Percentiles rank a stretch among this genome's conserved stretches.
Evolutionary conservation across 2,797 vertebrate species (phyloP).

Genomic region (Lycodopsis pacificus): DNA sequence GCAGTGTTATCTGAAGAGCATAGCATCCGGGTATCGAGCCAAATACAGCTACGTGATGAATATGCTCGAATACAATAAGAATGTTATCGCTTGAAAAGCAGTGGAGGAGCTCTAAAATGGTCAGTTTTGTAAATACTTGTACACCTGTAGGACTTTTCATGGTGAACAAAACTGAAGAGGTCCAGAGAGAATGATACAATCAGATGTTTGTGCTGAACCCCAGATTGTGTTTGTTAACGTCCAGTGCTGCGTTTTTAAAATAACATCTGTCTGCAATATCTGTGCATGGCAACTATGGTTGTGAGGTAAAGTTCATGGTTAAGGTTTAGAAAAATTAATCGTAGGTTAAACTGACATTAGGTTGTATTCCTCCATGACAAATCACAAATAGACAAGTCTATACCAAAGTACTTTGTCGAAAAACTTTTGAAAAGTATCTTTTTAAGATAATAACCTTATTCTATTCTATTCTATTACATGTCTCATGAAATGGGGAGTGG

Average conservation of each 20-base stretch:
- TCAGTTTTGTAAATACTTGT: neutral
- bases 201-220: neutral
- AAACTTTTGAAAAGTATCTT: neutral
- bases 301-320: neutral
- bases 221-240: neutral
- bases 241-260: neutral
- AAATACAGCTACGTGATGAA: neutral
- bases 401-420: neutral
- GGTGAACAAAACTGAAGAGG: neutral
- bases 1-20: conserved; percentile 5
- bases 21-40: neutral
- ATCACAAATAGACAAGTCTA: neutral
- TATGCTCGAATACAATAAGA: conserved; percentile 1
- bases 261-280: neutral
- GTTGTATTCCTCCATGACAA: neutral
- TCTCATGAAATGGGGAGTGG: neutral
- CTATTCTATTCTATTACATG: neutral
- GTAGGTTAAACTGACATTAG: neutral
- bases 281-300: neutral
- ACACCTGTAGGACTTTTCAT: neutral
- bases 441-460: neutral
- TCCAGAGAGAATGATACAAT: neutral
- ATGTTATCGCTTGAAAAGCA: neutral
- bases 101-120: neutral
- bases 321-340: neutral